Evolutionary conservation across 1,140 invertebrate species (phyloP), one percentile per base, ranked within the genome.

Genomic region (Drosophila lini): DNA sequence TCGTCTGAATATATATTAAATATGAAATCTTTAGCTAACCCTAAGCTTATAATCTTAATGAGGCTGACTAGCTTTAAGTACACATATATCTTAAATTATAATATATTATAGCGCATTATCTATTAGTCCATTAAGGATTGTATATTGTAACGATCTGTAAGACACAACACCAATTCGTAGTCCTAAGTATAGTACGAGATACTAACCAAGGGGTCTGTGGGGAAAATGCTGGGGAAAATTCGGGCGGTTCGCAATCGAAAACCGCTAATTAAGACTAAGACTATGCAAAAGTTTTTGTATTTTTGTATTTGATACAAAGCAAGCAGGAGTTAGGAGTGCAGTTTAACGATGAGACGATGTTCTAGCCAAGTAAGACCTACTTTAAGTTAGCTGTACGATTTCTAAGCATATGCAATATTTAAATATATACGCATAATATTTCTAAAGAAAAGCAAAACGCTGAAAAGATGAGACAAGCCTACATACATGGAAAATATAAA

Each of bases 401-500:
- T 69, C 65, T 71, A 71, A 71, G 53, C 53, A 59, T 71, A 71
- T 71, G 68, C 69, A 78, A 75, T 60, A 71, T 71, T 71, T 69
- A 56, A 44, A 38, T 60, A 83, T 70, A 65, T 74, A 74, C 77
- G 73, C 64, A 63, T 42, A 82, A 79, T 74, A 84, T 75, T 61
- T 83, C 81, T 71, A 89, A 81, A 76, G 57, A 75, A 88, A 83
- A 71, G 48, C 42, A 75, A 56, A 78, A 22, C 53, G 69, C 60
- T 52, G 59, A 78, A 78, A 69, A 59, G 61, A 57, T 56, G 77
- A 78, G 70, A 63, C 38, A 80, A 76, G 78, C 77, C 76, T 83
- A 83, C 77, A 78, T 89, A 83, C 84, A 89, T 89, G 85, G 76
- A 84, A 89, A 89, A 89, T 89, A 89, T 89, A 89, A 88, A 81